Conservation (phyloP, 2,888 invertebrate genomes). For the Alviniconcha strummeri region DNA sequence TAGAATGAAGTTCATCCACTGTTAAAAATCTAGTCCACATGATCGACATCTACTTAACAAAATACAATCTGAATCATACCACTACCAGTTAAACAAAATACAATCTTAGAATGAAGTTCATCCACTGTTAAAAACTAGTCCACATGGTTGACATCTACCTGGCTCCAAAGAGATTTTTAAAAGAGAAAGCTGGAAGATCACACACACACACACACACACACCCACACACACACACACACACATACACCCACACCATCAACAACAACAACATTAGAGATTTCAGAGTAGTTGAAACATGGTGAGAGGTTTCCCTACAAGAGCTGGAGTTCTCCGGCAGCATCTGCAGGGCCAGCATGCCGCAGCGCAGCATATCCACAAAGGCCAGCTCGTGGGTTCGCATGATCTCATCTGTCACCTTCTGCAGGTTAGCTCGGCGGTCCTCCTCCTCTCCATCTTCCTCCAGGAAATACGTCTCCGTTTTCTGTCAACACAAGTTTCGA, state of each 20-base stretch:
- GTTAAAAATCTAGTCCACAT: too few species aligned
- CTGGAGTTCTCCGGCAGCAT: slow-evolving; percentile 85
- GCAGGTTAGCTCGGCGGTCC: slow-evolving; percentile 31
- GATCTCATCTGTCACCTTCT: slow-evolving; percentile 44
- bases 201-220: neutral
- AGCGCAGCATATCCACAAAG: slow-evolving; percentile 85
- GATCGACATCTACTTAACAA: too few species aligned
- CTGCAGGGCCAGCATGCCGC: slow-evolving; percentile 84
- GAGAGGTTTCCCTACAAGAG: slow-evolving; percentile 78
- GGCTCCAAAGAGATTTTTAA: too few species aligned
- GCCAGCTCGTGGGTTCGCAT: slow-evolving; percentile 78
- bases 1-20: too few species aligned
- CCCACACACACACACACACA: neutral
- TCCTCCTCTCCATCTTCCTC: slow-evolving; percentile 17
- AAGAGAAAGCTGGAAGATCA: too few species aligned
- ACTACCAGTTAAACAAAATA: too few species aligned
- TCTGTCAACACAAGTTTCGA: too few species aligned
- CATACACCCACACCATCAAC: neutral
- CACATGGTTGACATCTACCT: too few species aligned
- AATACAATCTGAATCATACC: too few species aligned
- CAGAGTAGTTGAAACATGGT: neutral
- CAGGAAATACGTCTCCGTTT: too few species aligned
- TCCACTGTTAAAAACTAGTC: too few species aligned
- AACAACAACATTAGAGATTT: neutral
- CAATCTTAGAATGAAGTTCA: too few species aligned